Conservation (phyloP, 2,888 invertebrate genomes). For the Podotricha telesiphe region DNA sequence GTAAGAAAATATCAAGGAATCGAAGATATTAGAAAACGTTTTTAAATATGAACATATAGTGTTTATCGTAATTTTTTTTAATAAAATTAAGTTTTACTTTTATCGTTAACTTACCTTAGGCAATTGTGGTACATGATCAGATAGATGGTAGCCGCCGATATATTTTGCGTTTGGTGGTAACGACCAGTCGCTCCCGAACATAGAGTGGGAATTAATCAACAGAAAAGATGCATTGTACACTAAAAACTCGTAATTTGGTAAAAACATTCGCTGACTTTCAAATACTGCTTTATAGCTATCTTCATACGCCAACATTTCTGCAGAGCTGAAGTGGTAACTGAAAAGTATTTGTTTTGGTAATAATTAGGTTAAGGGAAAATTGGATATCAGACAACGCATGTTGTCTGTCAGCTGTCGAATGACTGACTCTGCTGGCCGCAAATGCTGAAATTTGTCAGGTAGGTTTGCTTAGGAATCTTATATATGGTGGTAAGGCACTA, state of each 20-base stretch:
- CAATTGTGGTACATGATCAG: conserved; percentile 47
- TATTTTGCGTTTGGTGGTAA: conserved; percentile 58
- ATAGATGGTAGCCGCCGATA: conserved; percentile 63
- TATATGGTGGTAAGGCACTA: too few relatives aligned
- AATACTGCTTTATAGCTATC: conserved; percentile 53
- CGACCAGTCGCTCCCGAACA: conserved; percentile 55
- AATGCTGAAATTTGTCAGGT: too few relatives aligned
- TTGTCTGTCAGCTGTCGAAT: too few relatives aligned
- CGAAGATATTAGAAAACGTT: too few relatives aligned
- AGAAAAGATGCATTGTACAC: conserved; percentile 57
- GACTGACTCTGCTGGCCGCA: too few relatives aligned
- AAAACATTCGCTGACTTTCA: conserved; percentile 50
- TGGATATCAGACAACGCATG: too few relatives aligned
- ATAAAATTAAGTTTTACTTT: too few relatives aligned
- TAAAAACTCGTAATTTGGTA: conserved; percentile 54
- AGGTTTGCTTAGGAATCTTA: too few relatives aligned
- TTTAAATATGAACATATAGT: too few relatives aligned
- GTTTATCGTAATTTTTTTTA: too few relatives aligned
- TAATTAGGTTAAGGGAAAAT: too few relatives aligned
- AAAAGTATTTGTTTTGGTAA: neutral
- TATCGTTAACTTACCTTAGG: conserved; percentile 52
- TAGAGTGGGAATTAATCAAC: conserved; percentile 60
- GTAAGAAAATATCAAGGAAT: too few relatives aligned
- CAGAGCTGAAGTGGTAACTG: conserved; percentile 56
- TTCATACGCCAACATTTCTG: conserved; percentile 56